Percentiles rank a stretch among this genome's conserved stretches.
phyloP scores from a whole-genome alignment of 2,888 invertebrate genomes.

The Watsonalla binaria region DNA sequence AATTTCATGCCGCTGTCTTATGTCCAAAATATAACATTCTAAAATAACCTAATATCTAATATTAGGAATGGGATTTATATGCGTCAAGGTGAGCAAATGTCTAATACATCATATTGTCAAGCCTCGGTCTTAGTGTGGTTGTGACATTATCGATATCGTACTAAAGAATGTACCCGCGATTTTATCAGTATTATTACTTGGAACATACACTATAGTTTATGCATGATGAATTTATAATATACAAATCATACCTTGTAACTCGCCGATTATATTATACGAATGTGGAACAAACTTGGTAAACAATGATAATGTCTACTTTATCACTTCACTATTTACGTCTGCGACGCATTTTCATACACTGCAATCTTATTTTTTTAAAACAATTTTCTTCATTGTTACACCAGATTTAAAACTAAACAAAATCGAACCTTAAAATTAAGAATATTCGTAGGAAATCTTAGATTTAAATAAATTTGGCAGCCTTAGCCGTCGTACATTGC shows the following conservation, averaged over 20 bases:
- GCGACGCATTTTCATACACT: conserved; percentile 57
- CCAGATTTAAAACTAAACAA: not conserved
- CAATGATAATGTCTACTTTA: conserved; percentile 53
- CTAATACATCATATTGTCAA: not conserved
- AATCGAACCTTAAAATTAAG: not conserved
- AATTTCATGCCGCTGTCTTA: no score
- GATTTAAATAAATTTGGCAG: not conserved
- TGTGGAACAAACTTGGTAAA: conserved; percentile 59
- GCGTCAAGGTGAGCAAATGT: not conserved
- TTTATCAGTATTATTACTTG: not conserved
- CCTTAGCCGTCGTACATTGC: conserved; percentile 12
- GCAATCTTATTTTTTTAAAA: not conserved
- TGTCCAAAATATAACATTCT: no score
- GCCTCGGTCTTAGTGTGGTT: not conserved
- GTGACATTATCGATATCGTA: not conserved
- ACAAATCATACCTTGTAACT: conserved; percentile 44
- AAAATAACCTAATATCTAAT: no score
- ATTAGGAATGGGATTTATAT: not conserved
- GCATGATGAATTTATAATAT: not conserved
- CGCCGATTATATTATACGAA: conserved; percentile 43
- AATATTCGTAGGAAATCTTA: not conserved
- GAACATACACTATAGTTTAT: no score
- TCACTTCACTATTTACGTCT: conserved; percentile 63
- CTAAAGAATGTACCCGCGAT: not conserved
- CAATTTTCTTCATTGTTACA: not conserved